A percentile compares a stretch with the other conserved stretches of the same genome.
Conservation (phyloP, 2,888 invertebrate species). For the Gari tellinella region DNA sequence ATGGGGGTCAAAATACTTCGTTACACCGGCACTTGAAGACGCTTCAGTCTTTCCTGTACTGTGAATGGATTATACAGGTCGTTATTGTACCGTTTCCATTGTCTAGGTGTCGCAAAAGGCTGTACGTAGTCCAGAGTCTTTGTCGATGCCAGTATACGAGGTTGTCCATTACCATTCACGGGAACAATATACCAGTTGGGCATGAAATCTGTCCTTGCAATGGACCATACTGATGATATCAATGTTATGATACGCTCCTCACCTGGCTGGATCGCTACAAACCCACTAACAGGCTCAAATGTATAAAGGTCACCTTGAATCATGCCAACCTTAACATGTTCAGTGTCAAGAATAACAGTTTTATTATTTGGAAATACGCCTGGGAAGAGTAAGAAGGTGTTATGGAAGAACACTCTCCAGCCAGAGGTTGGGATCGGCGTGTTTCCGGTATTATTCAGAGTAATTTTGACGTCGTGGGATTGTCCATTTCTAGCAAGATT, state of each 20-base stretch:
- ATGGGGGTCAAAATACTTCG: too few relatives aligned
- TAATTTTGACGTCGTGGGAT: slow-evolving; percentile 38
- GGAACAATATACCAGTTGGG: slow-evolving; percentile 71
- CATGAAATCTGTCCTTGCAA: slow-evolving; percentile 69
- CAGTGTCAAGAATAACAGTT: slow-evolving; percentile 28
- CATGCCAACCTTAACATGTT: slow-evolving; percentile 57
- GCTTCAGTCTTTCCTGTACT: slow-evolving; percentile 47
- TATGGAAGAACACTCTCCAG: slow-evolving; percentile 76
- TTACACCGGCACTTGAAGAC: slow-evolving; percentile 14
- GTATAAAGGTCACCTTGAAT: too few relatives aligned
- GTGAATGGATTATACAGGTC: slow-evolving; percentile 72
- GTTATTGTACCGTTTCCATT: slow-evolving; percentile 68
- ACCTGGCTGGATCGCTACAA: slow-evolving; percentile 45
- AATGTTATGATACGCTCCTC: slow-evolving; percentile 28
- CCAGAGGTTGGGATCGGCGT: too few relatives aligned
- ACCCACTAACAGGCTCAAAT: slow-evolving; percentile 58
- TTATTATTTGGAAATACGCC: slow-evolving; percentile 56
- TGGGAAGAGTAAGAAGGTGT: slow-evolving; percentile 70
- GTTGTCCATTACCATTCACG: slow-evolving; percentile 28
- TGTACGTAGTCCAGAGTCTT: slow-evolving; percentile 61
- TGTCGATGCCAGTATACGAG: slow-evolving; percentile 64
- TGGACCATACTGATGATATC: too few relatives aligned
- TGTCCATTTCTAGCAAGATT: slow-evolving; percentile 42
- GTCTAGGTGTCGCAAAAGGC: slow-evolving; percentile 61
- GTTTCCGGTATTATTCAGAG: slow-evolving; percentile 44